Evolutionary conservation across 2,113 vertebrate genomes (phyloP).

Genomic region (Mesitornis unicolor): DNA sequence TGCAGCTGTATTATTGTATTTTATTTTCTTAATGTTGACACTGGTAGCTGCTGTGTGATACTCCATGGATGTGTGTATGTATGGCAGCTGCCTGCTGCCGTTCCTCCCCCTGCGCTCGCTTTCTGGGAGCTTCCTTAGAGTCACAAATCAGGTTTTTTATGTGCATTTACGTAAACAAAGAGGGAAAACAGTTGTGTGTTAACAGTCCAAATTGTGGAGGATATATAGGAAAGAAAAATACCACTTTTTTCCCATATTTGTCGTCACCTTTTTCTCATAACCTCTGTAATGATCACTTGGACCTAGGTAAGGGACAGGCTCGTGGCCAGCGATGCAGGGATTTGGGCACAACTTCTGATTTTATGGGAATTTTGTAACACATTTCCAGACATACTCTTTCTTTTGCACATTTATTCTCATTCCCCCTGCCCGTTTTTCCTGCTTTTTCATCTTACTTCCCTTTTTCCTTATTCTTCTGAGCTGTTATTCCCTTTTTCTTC

Average conservation of each 20-base stretch:
- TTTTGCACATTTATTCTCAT: neutral
- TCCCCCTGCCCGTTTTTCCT: neutral
- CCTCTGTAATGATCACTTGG: neutral
- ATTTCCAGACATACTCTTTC: neutral
- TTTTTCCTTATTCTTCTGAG: neutral
- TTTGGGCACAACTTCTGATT: neutral
- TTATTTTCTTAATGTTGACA: neutral
- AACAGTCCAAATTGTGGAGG: neutral
- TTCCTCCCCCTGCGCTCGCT: neutral
- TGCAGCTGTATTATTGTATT: neutral
- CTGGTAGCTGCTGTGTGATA: neutral
- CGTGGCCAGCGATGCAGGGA: fast-evolving
- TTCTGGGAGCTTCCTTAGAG: neutral
- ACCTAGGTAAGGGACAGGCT: neutral
- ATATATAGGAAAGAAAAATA: neutral
- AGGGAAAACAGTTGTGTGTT: neutral
- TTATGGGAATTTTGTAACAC: fast-evolving
- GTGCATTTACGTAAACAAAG: neutral
- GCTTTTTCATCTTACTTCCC: neutral
- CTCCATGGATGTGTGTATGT: neutral
- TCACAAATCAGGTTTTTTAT: neutral
- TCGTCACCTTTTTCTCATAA: neutral
- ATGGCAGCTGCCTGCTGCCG: neutral
- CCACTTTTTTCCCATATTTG: fast-evolving
- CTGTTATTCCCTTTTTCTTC: neutral